A percentile compares a stretch with the other conserved stretches of the same genome.
Evolutionary conservation across 2,797 vertebrate species (phyloP).

Genomic region (Gymnoscopelus braueri): DNA sequence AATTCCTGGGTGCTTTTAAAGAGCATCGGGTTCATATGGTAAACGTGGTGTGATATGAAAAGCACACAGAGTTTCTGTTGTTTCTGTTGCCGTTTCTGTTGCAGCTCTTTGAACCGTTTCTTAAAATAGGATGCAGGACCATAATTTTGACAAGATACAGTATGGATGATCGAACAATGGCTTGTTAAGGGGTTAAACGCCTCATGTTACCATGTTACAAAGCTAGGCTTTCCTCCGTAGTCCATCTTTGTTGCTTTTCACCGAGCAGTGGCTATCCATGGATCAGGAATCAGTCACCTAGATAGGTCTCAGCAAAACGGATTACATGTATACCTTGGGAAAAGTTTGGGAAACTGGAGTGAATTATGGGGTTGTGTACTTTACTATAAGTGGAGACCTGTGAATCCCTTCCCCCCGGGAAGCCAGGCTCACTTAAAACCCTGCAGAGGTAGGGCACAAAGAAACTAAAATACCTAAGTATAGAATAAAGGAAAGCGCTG

Average conservation of each 20-base stretch:
- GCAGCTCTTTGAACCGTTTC: constrained; percentile 37
- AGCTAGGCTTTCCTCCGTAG: not conserved
- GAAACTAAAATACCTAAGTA: not conserved
- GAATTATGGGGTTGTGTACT: constrained; percentile 27
- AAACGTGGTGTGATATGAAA: constrained; percentile 62
- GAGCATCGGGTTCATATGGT: constrained; percentile 68
- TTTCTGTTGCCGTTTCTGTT: constrained; percentile 42
- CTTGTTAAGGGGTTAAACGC: constrained; percentile 15
- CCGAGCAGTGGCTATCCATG: constrained; percentile 21
- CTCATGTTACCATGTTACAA: not conserved
- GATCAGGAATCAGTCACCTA: constrained; percentile 30
- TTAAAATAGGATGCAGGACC: constrained; percentile 36
- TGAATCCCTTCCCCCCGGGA: constrained; percentile 2
- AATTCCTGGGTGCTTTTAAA: constrained; percentile 14
- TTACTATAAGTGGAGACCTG: not conserved
- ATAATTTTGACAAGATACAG: constrained; percentile 10
- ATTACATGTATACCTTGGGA: constrained; percentile 41
- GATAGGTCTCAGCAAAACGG: constrained; percentile 36
- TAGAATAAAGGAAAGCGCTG: constrained; percentile 5
- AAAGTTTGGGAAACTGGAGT: constrained; percentile 22
- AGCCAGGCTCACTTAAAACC: constrained; percentile 11
- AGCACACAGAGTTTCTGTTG: constrained; percentile 56
- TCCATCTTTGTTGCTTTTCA: constrained; percentile 27
- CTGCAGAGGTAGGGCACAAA: not conserved
- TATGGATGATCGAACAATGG: constrained; percentile 22